Evolutionary conservation across 1,140 invertebrate species (phyloP).

Genomic region (Vanessa atalanta): DNA sequence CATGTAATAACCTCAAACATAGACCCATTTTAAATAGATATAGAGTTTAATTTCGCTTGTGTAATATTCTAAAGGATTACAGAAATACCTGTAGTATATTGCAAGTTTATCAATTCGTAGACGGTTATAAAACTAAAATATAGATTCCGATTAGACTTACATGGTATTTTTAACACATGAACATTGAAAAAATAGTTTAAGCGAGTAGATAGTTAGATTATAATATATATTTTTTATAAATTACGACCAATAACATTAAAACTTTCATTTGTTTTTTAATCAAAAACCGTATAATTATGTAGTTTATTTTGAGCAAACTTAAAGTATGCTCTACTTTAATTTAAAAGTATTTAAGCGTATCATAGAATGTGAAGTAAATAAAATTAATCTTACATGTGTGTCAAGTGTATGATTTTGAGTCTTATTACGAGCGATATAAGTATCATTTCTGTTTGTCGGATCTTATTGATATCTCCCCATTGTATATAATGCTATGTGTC

Average conservation of each 20-base stretch:
- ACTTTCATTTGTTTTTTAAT: too few species aligned
- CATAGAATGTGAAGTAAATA: neutral
- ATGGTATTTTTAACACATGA: too few species aligned
- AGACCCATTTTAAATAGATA: neutral
- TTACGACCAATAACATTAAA: too few species aligned
- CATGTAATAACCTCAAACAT: neutral
- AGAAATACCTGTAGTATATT: neutral
- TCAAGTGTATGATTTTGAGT: neutral
- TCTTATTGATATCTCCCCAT: constrained; percentile 3
- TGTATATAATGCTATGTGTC: constrained; percentile 20
- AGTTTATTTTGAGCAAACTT: too few species aligned
- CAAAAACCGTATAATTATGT: too few species aligned
- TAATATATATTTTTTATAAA: too few species aligned
- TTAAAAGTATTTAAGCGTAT: neutral
- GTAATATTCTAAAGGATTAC: neutral
- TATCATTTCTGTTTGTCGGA: neutral
- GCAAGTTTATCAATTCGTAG: too few species aligned
- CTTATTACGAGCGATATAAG: neutral
- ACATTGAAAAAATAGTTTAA: too few species aligned
- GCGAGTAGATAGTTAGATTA: too few species aligned
- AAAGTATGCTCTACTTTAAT: neutral
- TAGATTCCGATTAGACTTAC: too few species aligned
- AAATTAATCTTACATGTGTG: neutral
- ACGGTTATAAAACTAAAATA: too few species aligned
- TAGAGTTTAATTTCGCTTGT: neutral